Base-by-base conservation (phyloP, 2,113 vertebrate genomes). In the Pseudorasbora parva region DNA sequence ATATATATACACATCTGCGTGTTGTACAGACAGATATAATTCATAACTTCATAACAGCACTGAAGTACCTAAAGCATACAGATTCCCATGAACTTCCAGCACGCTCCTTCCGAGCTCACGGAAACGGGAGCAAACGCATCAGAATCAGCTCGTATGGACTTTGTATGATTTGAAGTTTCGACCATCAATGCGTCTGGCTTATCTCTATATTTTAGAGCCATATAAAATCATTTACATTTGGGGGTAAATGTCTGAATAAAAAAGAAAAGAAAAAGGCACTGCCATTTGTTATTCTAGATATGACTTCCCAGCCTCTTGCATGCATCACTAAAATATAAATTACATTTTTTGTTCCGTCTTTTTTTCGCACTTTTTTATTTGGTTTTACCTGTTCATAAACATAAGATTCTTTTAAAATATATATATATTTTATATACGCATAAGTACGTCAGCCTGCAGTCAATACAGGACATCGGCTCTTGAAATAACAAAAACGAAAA, bases 201-300 rank as follows among this genome's bases (percentile, higher is more conserved):
- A 85, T 82, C 86, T 56, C 86, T 86, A 89, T 84, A 86, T 75
- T 89, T 89, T 85, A 88, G 90, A 92, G 89, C 88, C 88, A 92
- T 92, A 95, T 90, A 93, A 94, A 96, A 95, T 92, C 91, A 94
- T 91, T 95, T 95, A 94, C 89, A 89, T 87, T 83, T 91, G 86
- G 90, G 51, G 91, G 89, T 91, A 92, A 93, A 90, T 94, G 92
- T 93, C 91, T 93, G 92, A 91, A 91, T 96, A 96, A 91, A 96
- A 95, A 95, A 33, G 3, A 33, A 33, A 33, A 7, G 19, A 89
- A 94, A 96, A 94, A 99, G 97, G 97, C 97, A 98, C 97, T 97
- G 96, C 97, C 95, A 92, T 95, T 95, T 91, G 93, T 96, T 96
- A 94, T 95, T 96, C 94, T 96, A 92, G 92, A 94, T 94, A 94